Evolutionary conservation across 2,113 vertebrate species (phyloP).

Genomic region (Apteryx mantelli): DNA sequence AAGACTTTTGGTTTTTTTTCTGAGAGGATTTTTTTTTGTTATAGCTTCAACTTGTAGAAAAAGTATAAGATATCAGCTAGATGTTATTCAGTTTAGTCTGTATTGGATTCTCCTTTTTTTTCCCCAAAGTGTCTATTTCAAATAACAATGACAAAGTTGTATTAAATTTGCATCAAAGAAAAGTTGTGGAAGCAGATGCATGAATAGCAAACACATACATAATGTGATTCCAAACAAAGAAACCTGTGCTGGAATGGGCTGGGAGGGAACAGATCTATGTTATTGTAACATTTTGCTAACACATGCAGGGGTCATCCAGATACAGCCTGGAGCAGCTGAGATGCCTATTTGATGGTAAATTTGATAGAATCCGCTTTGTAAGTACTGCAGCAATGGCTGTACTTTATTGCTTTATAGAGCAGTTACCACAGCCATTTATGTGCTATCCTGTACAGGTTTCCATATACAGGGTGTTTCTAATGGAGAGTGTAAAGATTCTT

Average conservation of each 20-base stretch:
- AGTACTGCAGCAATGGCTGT: background rate
- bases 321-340: background rate
- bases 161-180: conserved; percentile 55
- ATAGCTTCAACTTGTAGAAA: background rate
- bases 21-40: background rate
- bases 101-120: background rate
- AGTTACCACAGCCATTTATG: background rate
- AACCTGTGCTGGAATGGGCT: background rate
- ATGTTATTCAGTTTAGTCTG: background rate
- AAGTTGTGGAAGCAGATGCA: conserved; percentile 22
- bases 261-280: background rate
- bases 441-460: background rate
- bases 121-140: conserved; percentile 35
- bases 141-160: background rate
- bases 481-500: background rate
- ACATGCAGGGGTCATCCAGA: background rate
- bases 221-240: conserved; percentile 43
- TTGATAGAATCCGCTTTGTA: background rate
- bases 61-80: background rate
- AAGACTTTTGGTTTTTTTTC: background rate
- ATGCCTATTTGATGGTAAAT: background rate
- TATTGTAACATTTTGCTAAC: conserved; percentile 20
- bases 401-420: background rate
- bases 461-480: background rate
- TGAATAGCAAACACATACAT: conserved; percentile 36